Percentiles rank a stretch among this genome's conserved stretches.
Conservation (phyloP, 37 sponge, comb jelly and placozoan genomes). For the Corticium candelabrum region DNA sequence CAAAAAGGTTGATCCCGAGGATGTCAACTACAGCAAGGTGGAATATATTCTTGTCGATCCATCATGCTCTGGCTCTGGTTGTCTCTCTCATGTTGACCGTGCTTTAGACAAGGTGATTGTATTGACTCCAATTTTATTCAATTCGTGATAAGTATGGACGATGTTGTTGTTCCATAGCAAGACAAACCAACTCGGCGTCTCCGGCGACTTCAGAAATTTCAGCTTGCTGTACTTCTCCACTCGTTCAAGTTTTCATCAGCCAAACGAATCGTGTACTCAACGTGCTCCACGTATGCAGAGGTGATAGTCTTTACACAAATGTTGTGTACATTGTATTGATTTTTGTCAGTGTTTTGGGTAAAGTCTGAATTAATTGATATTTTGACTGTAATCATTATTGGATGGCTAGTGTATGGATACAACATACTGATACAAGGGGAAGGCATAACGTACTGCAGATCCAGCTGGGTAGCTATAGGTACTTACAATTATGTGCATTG, state of each 20-base stretch:
- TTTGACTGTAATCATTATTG: no score
- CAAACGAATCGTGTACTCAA: slow-evolving; percentile 81
- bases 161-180: not conserved
- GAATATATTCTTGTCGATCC: slow-evolving; percentile 90
- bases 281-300: slow-evolving; percentile 84
- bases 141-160: not conserved
- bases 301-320: slow-evolving; percentile 11
- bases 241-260: slow-evolving; percentile 83
- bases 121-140: not conserved
- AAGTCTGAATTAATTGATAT: no score
- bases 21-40: slow-evolving; percentile 45
- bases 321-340: no score
- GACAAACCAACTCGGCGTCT: slow-evolving; percentile 15
- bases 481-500: no score
- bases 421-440: no score
- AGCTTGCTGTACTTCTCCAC: slow-evolving; percentile 57
- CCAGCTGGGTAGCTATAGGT: no score
- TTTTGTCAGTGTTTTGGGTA: no score
- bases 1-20: no score
- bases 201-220: slow-evolving; percentile 46
- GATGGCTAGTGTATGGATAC: no score
- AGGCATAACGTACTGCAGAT: no score
- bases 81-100: slow-evolving; percentile 40
- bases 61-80: slow-evolving; percentile 94
- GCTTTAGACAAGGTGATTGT: not conserved